Percentiles rank a stretch among this genome's conserved stretches.
phyloP scores from a whole-genome alignment of 2,113 vertebrate species.

The Lepisosteus osseus region DNA sequence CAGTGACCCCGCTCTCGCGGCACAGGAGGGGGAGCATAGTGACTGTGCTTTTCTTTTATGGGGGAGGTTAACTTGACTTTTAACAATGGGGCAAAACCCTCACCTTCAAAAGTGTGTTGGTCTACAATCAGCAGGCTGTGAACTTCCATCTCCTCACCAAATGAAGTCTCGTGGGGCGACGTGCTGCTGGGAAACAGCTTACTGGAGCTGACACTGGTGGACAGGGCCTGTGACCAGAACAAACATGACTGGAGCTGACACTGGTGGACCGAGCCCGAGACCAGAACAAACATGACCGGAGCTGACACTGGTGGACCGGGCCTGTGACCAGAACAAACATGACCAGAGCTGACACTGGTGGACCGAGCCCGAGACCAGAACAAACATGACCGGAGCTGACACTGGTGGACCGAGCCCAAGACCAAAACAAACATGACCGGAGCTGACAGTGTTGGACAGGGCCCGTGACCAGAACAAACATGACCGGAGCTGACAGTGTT shows the following conservation, averaged over 20 bases:
- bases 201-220: conserved; percentile 95
- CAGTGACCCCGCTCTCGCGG: neutral
- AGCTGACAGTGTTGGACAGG: too few relatives aligned
- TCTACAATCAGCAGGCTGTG: conserved; percentile 97
- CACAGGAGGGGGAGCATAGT: neutral
- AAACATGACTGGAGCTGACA: conserved; percentile 79
- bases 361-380: conserved; percentile 76
- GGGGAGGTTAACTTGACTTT: too few relatives aligned
- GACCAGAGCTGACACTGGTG: conserved; percentile 93
- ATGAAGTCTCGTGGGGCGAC: conserved; percentile 91
- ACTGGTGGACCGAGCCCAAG: too few relatives aligned
- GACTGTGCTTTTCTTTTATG: neutral
- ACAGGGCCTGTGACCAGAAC: conserved; percentile 73
- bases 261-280: conserved; percentile 90
- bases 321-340: conserved; percentile 52
- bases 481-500: too few relatives aligned
- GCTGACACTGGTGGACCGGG: conserved; percentile 93
- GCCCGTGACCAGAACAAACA: too few relatives aligned
- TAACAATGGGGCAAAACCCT: neutral
- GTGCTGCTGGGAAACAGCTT: conserved; percentile 98
- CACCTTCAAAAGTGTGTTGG: conserved; percentile 98
- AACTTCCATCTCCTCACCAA: conserved; percentile 95
- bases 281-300: conserved; percentile 61
- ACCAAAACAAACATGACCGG: too few relatives aligned
- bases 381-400: too few relatives aligned